phyloP scores from a whole-genome alignment of 2,888 invertebrate genomes.

The Magallana nippona region DNA sequence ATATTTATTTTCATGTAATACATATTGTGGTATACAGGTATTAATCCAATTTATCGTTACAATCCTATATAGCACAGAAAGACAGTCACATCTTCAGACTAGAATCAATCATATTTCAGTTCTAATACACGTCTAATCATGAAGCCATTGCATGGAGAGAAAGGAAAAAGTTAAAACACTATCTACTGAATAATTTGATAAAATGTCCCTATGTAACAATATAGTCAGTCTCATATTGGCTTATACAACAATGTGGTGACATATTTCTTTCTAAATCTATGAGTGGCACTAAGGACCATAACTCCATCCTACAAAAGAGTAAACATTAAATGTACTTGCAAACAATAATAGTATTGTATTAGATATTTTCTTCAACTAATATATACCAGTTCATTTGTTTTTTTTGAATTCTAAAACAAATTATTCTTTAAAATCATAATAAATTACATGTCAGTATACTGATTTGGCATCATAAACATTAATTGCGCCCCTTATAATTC shows the following conservation, averaged over 20 bases:
- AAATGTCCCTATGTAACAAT: neutral
- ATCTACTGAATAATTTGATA: conserved; percentile 33
- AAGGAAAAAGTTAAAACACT: conserved; percentile 15
- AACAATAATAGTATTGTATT: too few relatives aligned
- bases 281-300: conserved; percentile 99
- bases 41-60: too few relatives aligned
- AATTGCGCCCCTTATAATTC: too few relatives aligned
- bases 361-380: too few relatives aligned
- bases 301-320: conserved; percentile 89
- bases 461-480: too few relatives aligned
- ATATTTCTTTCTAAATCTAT: conserved; percentile 99
- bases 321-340: neutral
- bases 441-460: neutral
- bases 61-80: neutral
- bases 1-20: too few relatives aligned
- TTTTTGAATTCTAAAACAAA: too few relatives aligned
- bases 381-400: too few relatives aligned
- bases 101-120: neutral
- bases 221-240: conserved; percentile 85
- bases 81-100: neutral
- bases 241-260: conserved; percentile 99
- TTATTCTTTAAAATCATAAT: too few relatives aligned
- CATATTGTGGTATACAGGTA: too few relatives aligned
- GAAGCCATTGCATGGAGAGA: neutral
- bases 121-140: neutral